Base-by-base conservation (phyloP, 1,140 invertebrate species). In the Trichogramma pretiosum region DNA sequence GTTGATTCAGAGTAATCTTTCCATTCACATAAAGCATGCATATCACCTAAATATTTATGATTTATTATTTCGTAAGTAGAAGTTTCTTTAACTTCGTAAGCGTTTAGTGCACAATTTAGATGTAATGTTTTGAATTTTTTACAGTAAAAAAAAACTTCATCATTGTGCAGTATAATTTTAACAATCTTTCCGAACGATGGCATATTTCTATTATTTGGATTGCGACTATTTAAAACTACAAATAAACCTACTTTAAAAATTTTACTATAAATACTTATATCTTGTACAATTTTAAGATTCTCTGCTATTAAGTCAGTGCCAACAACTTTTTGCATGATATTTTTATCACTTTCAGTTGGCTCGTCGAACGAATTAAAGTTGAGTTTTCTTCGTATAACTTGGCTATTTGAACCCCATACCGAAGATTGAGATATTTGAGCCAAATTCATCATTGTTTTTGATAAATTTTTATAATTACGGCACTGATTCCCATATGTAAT, bases 381-480 rank as follows among this genome's bases (percentile, higher is more conserved):
- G n/a, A n/a, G n/a, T n/a, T n/a, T n/a, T n/a, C n/a, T n/a, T n/a
- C n/a, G n/a, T n/a, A n/a, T n/a, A n/a, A n/a, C n/a, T n/a, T n/a
- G n/a, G n/a, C n/a, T n/a, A n/a, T n/a, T n/a, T n/a, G n/a, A n/a
- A n/a, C 24, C 39, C 39, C 39, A 41, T 4, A 30, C 19, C 8
- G 14, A 3, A 17, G 17, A 28, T 30, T 41, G 39, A 17, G 13
- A 30, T 7, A 41, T 41, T 41, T 41, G 39, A 30, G 23, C 18
- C 2, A 41, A 17, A 18, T 41, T 41, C 5, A 22, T n/a, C 23
- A 41, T 26, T 3, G 23, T 28, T 41, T 41, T 41, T 5, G 39
- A 13, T 2, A 41, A 28, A 41, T 41, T 41, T 41, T 17, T 28
- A 30, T 21, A 41, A 41, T 41, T 41, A 13, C 26, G 19, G 19